Conservation (phyloP, 1,140 invertebrate species). For the Anthonomus grandis region DNA sequence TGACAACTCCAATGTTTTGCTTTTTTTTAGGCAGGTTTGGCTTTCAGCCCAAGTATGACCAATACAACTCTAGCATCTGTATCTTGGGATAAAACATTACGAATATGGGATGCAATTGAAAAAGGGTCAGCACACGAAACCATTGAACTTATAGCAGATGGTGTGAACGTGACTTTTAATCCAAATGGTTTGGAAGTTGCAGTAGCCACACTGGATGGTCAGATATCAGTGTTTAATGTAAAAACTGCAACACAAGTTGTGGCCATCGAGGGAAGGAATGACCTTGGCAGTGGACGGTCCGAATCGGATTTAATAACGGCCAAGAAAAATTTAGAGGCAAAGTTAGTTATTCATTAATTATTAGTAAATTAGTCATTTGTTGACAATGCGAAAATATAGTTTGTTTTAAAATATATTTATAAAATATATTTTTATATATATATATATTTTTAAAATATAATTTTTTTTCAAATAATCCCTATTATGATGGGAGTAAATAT, state of each 20-base stretch:
- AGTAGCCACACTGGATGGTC: conserved; percentile 85
- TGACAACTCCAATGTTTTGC: not conserved
- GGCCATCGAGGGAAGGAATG: conserved; percentile 83
- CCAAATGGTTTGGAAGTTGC: conserved; percentile 90
- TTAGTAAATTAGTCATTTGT: not conserved
- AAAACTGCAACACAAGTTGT: conserved; percentile 67
- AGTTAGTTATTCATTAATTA: conserved; percentile 59
- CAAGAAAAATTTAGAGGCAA: conserved; percentile 76
- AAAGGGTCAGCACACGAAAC: conserved; percentile 79
- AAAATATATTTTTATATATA: not conserved
- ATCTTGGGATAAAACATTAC: conserved; percentile 92
- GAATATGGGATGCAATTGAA: conserved; percentile 89
- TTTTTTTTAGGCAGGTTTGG: conserved; percentile 51
- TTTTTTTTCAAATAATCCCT: no score
- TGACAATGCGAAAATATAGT: not conserved
- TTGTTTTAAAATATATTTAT: not conserved
- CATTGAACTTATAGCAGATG: conserved; percentile 76
- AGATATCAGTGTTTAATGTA: conserved; percentile 82
- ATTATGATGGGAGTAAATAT: no score
- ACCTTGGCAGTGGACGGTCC: conserved; percentile 78
- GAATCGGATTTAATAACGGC: conserved; percentile 86
- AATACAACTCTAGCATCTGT: conserved; percentile 78
- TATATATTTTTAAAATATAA: no score
- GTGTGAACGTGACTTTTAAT: conserved; percentile 76
- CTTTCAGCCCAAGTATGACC: conserved; percentile 72